Evolutionary conservation across 1,140 invertebrate species (phyloP).

Genomic region (Octopus sinensis): DNA sequence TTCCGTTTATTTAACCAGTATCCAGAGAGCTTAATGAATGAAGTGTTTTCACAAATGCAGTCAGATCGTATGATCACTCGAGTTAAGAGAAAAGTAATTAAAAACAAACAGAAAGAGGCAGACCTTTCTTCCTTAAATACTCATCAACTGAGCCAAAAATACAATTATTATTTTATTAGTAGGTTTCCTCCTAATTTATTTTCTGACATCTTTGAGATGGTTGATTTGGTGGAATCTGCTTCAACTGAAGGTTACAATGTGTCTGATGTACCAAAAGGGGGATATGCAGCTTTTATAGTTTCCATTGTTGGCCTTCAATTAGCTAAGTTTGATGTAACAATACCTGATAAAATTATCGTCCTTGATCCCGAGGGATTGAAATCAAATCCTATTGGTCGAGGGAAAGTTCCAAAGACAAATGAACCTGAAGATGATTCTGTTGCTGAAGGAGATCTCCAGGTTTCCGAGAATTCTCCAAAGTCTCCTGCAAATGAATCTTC

Average conservation of each 20-base stretch:
- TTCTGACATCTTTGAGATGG: conserved; percentile 3
- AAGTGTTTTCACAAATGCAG: conserved; percentile 27
- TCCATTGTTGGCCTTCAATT: neutral
- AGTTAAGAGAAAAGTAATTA: conserved; percentile 19
- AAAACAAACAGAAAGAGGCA: neutral
- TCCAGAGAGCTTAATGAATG: conserved; percentile 25
- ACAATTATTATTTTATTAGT: neutral
- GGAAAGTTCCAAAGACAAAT: neutral
- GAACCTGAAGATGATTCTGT: neutral
- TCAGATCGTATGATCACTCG: conserved; percentile 28
- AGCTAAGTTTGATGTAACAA: neutral
- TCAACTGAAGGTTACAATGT: neutral
- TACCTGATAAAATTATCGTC: conserved; percentile 4
- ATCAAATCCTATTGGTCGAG: conserved; percentile 4
- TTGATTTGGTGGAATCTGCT: neutral
- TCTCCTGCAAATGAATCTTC: neutral
- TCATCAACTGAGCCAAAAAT: neutral
- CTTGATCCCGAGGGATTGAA: neutral
- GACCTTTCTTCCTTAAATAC: neutral
- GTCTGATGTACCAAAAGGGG: neutral
- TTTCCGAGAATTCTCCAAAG: neutral
- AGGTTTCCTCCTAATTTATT: neutral
- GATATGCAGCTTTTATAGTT: conserved; percentile 6
- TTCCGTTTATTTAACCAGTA: conserved; percentile 38
- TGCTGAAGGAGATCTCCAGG: neutral